Conservation (phyloP, 2,113 vertebrate species). For the Calidris pygmaea region DNA sequence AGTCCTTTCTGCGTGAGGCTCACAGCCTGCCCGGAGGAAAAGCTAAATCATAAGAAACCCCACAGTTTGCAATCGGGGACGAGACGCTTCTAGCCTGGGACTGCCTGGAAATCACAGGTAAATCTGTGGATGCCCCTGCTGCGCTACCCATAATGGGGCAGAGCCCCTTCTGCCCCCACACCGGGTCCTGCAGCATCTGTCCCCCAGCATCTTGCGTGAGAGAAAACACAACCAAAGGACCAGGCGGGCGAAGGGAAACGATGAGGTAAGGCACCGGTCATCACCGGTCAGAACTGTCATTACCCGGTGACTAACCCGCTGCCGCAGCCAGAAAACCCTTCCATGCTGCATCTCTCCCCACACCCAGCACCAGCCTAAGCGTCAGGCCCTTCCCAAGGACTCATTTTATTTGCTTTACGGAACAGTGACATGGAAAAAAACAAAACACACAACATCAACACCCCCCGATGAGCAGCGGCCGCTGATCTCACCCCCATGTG, state of each 20-base stretch:
- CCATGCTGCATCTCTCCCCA: rapidly evolving
- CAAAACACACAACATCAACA: not conserved
- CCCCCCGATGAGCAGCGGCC: not conserved
- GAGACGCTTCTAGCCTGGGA: not conserved
- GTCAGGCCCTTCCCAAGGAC: not conserved
- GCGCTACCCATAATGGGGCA: rapidly evolving
- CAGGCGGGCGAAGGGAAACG: not conserved
- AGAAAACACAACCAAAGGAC: not conserved
- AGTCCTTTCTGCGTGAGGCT: not conserved
- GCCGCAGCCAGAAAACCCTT: not conserved
- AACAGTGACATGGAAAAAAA: not conserved
- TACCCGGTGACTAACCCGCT: not conserved
- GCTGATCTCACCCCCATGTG: not conserved
- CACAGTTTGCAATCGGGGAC: rapidly evolving
- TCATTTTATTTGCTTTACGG: not conserved
- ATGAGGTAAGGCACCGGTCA: not conserved
- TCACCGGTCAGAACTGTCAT: rapidly evolving
- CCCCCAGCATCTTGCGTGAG: not conserved
- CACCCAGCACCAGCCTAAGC: not conserved
- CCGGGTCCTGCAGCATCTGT: not conserved
- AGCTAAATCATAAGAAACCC: not conserved
- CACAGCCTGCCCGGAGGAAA: not conserved
- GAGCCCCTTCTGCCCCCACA: not conserved
- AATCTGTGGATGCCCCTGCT: not conserved
- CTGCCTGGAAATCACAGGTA: not conserved